phyloP scores from a whole-genome alignment of 2,888 invertebrate species.

The Sepiola atlantica region DNA sequence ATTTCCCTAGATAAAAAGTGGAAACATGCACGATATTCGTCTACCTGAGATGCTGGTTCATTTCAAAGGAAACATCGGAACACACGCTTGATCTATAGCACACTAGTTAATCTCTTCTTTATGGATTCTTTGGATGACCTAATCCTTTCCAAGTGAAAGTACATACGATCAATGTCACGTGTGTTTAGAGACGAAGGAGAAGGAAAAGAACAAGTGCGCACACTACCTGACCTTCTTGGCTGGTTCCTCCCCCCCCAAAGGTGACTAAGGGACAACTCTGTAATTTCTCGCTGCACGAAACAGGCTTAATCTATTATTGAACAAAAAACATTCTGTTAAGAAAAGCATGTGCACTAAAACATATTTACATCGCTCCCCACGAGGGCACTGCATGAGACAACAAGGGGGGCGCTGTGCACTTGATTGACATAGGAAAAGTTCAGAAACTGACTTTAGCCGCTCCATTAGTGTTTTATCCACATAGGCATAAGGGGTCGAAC shows the following conservation, averaged over 20 bases:
- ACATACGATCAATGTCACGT: neutral
- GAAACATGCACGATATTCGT: neutral
- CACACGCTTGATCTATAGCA: neutral
- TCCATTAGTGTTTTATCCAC: too few relatives aligned
- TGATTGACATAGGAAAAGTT: too few relatives aligned
- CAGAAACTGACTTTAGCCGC: too few relatives aligned
- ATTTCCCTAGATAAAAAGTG: neutral
- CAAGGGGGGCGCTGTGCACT: too few relatives aligned
- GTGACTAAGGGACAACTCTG: neutral
- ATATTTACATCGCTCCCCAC: neutral
- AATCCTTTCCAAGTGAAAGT: neutral
- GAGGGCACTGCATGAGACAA: too few relatives aligned
- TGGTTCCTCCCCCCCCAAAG: neutral
- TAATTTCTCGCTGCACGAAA: neutral
- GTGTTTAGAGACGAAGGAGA: too few relatives aligned
- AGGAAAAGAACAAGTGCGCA: too few relatives aligned
- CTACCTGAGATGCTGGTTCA: neutral
- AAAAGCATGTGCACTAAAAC: too few relatives aligned
- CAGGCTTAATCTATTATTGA: too few relatives aligned
- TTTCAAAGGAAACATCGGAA: neutral
- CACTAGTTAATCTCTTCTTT: neutral
- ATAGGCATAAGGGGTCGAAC: too few relatives aligned
- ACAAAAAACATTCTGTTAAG: too few relatives aligned
- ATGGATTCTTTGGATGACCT: neutral
- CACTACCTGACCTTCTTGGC: neutral